These are phyloP conservation scores for Nesogale talazaci DNA, from an alignment of 2,113 vertebrate species.

Conservation along the genomic window DNA sequence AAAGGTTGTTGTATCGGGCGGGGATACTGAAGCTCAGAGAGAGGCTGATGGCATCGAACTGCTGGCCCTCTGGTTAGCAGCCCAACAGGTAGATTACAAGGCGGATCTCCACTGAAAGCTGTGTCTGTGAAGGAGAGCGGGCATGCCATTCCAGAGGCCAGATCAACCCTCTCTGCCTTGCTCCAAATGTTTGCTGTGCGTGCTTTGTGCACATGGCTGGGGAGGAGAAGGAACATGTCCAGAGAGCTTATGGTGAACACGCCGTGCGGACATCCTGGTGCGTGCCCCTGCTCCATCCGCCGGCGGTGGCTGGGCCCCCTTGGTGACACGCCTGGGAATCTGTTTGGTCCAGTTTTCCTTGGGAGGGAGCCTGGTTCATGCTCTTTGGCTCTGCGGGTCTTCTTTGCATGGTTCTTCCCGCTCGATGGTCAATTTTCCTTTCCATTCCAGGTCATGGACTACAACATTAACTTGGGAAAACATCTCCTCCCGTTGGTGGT, in stretches of 20 bases:
- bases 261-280: not conserved
- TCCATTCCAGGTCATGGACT: slow-evolving; percentile 96
- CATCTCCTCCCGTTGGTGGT: slow-evolving; percentile 98
- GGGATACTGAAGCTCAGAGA: too few relatives aligned
- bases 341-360: not conserved
- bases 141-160: not conserved
- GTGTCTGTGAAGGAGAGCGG: not conserved
- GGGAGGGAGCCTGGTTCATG: not conserved
- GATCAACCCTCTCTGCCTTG: not conserved
- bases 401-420: slow-evolving; percentile 58
- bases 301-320: not conserved
- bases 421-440: slow-evolving; percentile 28
- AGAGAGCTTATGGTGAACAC: slow-evolving; percentile 28
- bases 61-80: too few relatives aligned
- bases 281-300: not conserved
- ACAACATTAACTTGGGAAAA: slow-evolving; percentile 97
- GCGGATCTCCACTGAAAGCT: not conserved
- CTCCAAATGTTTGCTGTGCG: not conserved
- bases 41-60: not conserved
- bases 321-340: not conserved
- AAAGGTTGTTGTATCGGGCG: not conserved
- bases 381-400: slow-evolving; percentile 4
- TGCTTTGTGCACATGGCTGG: slow-evolving; percentile 22
- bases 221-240: slow-evolving; percentile 2
- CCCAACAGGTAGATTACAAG: not conserved